These are phyloP conservation scores for Danio kyathit DNA, from an alignment of 2,797 vertebrate genomes.

Conservation along the genomic window DNA sequence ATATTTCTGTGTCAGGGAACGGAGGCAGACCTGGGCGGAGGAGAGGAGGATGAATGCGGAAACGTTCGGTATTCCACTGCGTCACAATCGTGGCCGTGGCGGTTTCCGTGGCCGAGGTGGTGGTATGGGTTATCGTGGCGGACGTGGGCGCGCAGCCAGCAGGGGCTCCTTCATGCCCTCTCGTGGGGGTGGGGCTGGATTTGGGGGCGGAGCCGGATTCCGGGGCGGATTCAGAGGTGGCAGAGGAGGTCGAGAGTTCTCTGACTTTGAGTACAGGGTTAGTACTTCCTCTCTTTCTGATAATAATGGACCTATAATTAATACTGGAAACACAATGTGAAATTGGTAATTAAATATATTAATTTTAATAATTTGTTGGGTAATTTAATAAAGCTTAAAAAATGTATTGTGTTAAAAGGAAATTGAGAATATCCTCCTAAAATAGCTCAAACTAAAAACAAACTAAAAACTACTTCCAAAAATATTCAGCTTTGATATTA, in stretches of 20 bases:
- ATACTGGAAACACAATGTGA: not conserved
- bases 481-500: no score
- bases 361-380: no score
- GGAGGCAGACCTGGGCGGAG: constrained; percentile 95
- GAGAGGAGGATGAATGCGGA: constrained; percentile 94
- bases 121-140: constrained; percentile 87
- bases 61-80: constrained; percentile 95
- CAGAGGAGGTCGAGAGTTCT: constrained; percentile 91
- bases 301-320: no score
- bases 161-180: constrained; percentile 81
- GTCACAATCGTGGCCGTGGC: constrained; percentile 88
- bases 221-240: constrained; percentile 89
- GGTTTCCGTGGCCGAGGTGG: constrained; percentile 91
- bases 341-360: not conserved
- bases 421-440: no score
- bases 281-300: constrained; percentile 37
- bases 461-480: no score
- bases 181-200: constrained; percentile 78
- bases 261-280: constrained; percentile 97
- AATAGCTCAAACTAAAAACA: no score
- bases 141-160: constrained; percentile 84
- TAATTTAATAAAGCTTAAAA: no score
- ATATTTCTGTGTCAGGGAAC: constrained; percentile 78
- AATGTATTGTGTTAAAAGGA: no score
- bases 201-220: constrained; percentile 81